These are phyloP conservation scores for Paramormyrops hopkinsi DNA, from an alignment of 2,797 vertebrate species.

Conservation along the genomic window DNA sequence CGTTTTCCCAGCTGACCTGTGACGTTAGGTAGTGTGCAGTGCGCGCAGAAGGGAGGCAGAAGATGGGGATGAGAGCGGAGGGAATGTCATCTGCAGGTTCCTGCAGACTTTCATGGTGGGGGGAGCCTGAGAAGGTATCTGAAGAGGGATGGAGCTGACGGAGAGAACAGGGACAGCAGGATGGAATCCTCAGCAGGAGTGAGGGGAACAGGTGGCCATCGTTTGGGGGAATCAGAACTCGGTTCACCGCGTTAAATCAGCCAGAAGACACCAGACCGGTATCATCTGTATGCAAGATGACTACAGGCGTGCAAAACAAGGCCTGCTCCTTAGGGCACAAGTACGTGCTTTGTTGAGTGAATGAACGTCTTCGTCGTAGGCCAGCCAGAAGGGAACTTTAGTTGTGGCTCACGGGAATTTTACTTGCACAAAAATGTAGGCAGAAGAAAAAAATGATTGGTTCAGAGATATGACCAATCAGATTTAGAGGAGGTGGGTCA, in stretches of 20 bases:
- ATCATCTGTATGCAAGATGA: not conserved
- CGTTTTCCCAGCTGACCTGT: not conserved
- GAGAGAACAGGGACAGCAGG: not conserved
- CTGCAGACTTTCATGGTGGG: not conserved
- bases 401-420: not conserved
- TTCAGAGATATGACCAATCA: not conserved
- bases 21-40: not conserved
- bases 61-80: not conserved
- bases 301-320: not conserved
- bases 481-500: not conserved
- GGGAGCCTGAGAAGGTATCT: not conserved
- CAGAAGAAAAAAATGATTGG: not conserved
- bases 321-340: conserved; percentile 20
- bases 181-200: not conserved
- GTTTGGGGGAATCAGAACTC: not conserved
- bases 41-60: not conserved
- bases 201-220: not conserved
- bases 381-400: conserved; percentile 10
- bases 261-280: not conserved
- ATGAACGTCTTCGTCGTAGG: conserved; percentile 32
- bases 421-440: not conserved
- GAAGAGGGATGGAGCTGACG: not conserved
- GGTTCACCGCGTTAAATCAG: not conserved
- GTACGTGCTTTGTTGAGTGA: conserved; percentile 43
- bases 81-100: not conserved